phyloP scores from a whole-genome alignment of 2,888 invertebrate genomes.

The Pseudoips prasinana region DNA sequence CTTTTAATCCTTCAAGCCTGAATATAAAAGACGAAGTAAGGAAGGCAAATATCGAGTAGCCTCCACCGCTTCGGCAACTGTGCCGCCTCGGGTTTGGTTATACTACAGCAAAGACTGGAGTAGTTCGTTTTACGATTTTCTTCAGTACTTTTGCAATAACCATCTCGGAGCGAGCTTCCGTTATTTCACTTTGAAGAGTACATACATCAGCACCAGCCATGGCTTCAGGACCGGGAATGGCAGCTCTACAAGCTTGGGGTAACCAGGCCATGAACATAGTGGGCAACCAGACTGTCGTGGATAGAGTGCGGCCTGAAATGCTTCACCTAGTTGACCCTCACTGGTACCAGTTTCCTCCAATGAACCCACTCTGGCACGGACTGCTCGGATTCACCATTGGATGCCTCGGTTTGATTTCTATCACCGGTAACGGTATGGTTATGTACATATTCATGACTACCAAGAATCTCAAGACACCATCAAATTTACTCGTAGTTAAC shows the following conservation, averaged over 20 bases:
- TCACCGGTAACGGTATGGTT: conserved; percentile 88
- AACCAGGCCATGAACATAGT: conserved; percentile 69
- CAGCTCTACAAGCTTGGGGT: conserved; percentile 74
- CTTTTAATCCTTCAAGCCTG: conserved; percentile 53
- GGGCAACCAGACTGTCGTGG: conserved; percentile 90
- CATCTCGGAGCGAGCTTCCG: conserved; percentile 59
- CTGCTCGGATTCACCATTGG: conserved; percentile 90
- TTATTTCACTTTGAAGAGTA: conserved; percentile 41
- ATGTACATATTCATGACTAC: conserved; percentile 88
- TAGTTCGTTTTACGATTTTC: conserved; percentile 81
- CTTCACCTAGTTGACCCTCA: conserved; percentile 88
- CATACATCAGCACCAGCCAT: conserved; percentile 52
- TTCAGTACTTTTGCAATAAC: conserved; percentile 77
- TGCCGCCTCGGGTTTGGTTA: conserved; percentile 65
- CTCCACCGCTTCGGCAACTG: conserved; percentile 66
- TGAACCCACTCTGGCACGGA: conserved; percentile 94
- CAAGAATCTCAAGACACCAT: conserved; percentile 91
- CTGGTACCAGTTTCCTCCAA: conserved; percentile 94
- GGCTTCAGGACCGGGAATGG: conserved; percentile 64
- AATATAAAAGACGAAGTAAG: conserved; percentile 61
- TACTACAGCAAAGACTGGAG: conserved; percentile 69
- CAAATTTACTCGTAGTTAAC: conserved; percentile 95
- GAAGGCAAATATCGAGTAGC: conserved; percentile 59
- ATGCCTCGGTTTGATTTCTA: conserved; percentile 86
- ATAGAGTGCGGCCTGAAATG: conserved; percentile 89